Base-by-base conservation (phyloP, 2,113 vertebrate species). In the Leucosticte australis region DNA sequence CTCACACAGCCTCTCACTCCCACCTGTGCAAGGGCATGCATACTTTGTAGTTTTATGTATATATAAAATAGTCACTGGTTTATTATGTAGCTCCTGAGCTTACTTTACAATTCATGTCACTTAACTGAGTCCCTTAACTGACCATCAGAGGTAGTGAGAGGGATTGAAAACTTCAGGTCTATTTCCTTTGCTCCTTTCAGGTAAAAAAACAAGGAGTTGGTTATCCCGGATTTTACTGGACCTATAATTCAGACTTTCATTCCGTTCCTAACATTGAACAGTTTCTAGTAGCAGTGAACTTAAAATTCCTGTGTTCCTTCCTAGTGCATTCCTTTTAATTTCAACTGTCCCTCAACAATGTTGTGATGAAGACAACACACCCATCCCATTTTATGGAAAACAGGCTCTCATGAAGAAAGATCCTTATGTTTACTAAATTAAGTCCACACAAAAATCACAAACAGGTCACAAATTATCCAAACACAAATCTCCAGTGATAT, bases 81-180 rank as follows among this genome's bases (percentile, higher is more conserved):
- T 82, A 35, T 47, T 41, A 35, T 27, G 22, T 39, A 73, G 15
- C 16, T 71, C 63, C 59, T 52, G 35, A 31, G 14, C 4, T 88
- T 67, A 75, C 11, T 74, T 26, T 55, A 35, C 19, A 28, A 20
- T 24, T 67, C 18, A 39, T 9, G 10, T 75, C 55, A 59, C 42
- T 90, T 84, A 82, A 77, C 27, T 47, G 44, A 55, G 49, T 75
- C 50, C 55, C 39, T 90, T 84, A 82, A 77, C 27, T 47, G 46
- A 55, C 9, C 15, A 73, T 56, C 14, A 69, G 80, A 86, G 52
- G 2, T 21, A 83, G 30, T 23, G 65, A 33, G 10, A 86, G 9
- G 15, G 15, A 5, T 53, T 63, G 21, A 59, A 79, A 92, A 42
- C 7, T 46, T 87, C 69, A 57, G 11, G 3, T 79, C 46, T 80